Evolutionary conservation across 2,888 invertebrate genomes (phyloP), one percentile per base, ranked within the genome.

Genomic region (Xylota sylvarum): DNA sequence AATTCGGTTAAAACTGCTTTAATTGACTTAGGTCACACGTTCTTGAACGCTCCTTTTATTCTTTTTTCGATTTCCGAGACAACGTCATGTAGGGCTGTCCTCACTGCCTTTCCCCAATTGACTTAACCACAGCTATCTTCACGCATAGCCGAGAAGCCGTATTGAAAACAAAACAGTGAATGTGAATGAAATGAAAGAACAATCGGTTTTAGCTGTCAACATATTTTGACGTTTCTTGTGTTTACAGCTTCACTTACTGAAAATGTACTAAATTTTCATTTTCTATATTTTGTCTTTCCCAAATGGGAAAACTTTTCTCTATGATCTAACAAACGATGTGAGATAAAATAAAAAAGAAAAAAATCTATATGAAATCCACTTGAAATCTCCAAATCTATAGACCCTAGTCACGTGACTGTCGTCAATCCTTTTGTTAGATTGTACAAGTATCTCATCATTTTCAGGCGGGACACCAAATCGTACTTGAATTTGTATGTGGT

Each of bases 361-460:
- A 69, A 81, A 43, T 43, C 50, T 14, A 69, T 69, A 37, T 67
- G 10, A 50, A 48, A 70, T 74, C 56, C 79, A 69, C 76, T 73
- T 60, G n/a, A 74, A 52, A 43, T 76, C 60, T 50, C 14, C n/a
- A 62, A 69, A 79, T 74, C 67, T 62, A 69, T 30, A 69, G 64
- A 85, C 70, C 64, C 74, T 46, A 86, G 86, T 86, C 86, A 85
- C 78, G 84, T 77, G 85, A 88, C 77, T 81, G 72, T 78, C 72
- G 76, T 78, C 73, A 81, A 81, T 81, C 81, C 83, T 70, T 79
- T 87, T 74, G 74, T 79, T 65, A 83, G 73, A 46, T 58, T 70
- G 64, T 58, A 58, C 48, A 83, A 83, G 83, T 87, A 64, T 69
- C 78, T 73, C 78, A 82, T 79, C 73, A 87, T 78, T 78, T 70